A percentile compares a stretch with the other conserved stretches of the same genome.
Evolutionary conservation across 2,113 vertebrate genomes (phyloP).

Genomic region (Melozone crissalis): DNA sequence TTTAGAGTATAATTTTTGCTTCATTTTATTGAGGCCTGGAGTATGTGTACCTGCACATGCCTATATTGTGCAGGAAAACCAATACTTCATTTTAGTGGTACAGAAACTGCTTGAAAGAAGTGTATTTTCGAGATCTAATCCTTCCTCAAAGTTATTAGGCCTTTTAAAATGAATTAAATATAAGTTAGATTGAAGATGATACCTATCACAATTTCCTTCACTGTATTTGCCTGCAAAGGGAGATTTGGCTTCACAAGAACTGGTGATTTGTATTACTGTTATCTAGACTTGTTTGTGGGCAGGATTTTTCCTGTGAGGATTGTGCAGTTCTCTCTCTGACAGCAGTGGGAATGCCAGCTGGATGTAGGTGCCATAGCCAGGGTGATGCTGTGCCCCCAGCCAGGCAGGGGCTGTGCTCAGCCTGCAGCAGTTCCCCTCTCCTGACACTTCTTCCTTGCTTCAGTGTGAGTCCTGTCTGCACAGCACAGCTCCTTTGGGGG

Average conservation of each 20-base stretch:
- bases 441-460: not conserved
- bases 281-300: not conserved
- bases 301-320: not conserved
- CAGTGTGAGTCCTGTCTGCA: rapidly evolving
- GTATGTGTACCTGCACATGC: not conserved
- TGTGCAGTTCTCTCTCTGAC: not conserved
- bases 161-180: not conserved
- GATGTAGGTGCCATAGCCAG: rapidly evolving
- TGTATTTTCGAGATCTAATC: not conserved
- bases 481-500: not conserved
- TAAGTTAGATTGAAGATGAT: not conserved
- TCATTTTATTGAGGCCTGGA: not conserved
- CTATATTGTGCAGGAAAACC: not conserved
- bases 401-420: not conserved
- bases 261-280: not conserved
- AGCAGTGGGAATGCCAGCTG: not conserved
- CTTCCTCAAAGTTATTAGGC: not conserved
- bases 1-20: not conserved
- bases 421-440: not conserved
- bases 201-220: not conserved
- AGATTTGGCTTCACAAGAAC: not conserved
- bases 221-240: not conserved
- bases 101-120: not conserved
- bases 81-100: not conserved
- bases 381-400: not conserved